A percentile compares a stretch with the other conserved stretches of the same genome.
These are phyloP conservation scores for Epinephelus awoara DNA, from an alignment of 2,797 vertebrate species.

Conservation along the genomic window DNA sequence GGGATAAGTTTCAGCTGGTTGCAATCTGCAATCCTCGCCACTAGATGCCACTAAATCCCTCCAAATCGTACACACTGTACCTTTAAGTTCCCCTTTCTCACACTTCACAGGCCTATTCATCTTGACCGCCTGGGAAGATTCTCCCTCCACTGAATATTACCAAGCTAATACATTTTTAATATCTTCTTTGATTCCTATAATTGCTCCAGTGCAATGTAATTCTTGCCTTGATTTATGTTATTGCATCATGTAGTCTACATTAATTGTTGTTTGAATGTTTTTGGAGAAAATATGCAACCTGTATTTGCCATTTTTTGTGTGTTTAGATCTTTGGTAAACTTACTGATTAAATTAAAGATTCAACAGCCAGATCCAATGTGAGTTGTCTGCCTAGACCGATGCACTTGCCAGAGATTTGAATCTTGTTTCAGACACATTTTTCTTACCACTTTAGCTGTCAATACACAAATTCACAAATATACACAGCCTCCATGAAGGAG, in stretches of 20 bases:
- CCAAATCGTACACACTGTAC: too few species aligned
- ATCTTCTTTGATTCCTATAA: slow-evolving; percentile 54
- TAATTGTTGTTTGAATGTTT: slow-evolving; percentile 14
- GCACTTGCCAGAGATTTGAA: slow-evolving; percentile 17
- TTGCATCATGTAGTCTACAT: slow-evolving; percentile 16
- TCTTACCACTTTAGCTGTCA: not conserved
- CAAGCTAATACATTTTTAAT: slow-evolving; percentile 60
- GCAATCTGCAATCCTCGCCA: too few species aligned
- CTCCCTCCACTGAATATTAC: slow-evolving; percentile 38
- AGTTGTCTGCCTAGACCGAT: not conserved
- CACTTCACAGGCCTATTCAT: slow-evolving; percentile 37
- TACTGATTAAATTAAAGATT: slow-evolving; percentile 42
- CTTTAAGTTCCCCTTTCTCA: slow-evolving; percentile 28
- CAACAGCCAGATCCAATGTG: slow-evolving; percentile 13
- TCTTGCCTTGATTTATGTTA: slow-evolving; percentile 36
- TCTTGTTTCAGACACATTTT: slow-evolving; percentile 20
- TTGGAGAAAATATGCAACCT: slow-evolving; percentile 6
- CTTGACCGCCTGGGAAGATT: slow-evolving; percentile 37
- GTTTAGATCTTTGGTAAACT: slow-evolving; percentile 11
- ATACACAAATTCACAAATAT: too few species aligned
- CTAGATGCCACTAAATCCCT: too few species aligned
- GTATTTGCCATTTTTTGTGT: slow-evolving; percentile 9
- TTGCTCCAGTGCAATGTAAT: slow-evolving; percentile 46
- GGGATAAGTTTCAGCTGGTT: too few species aligned
- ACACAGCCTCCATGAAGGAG: slow-evolving; percentile 15